Conservation (phyloP, 1,140 invertebrate genomes). For the Ephestia elutella region DNA sequence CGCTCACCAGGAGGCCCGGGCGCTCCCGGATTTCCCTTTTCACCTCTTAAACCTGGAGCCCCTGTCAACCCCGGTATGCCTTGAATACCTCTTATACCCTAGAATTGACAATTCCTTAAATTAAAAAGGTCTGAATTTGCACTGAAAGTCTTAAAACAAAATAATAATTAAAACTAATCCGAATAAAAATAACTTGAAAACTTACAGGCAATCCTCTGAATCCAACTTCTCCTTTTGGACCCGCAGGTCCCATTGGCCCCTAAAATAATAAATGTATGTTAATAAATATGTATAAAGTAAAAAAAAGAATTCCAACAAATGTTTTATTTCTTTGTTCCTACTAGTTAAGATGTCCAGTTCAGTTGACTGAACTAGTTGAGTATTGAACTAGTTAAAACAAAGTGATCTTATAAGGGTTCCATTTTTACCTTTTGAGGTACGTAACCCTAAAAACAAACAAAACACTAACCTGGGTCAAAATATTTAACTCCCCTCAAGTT, state of each 20-base stretch:
- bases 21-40: conserved; percentile 43
- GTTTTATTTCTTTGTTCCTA: background rate
- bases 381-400: too few relatives aligned
- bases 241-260: conserved; percentile 45
- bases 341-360: background rate
- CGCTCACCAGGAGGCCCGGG: conserved; percentile 20
- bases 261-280: conserved; percentile 28
- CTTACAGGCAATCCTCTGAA: conserved; percentile 44
- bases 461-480: too few relatives aligned
- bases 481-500: too few relatives aligned
- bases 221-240: conserved; percentile 37
- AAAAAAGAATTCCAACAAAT: background rate
- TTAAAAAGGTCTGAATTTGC: too few relatives aligned
- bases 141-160: background rate
- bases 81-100: conserved; percentile 59
- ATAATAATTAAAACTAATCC: background rate
- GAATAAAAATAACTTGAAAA: conserved; percentile 13
- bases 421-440: too few relatives aligned
- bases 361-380: too few relatives aligned
- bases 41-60: conserved; percentile 37
- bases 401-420: too few relatives aligned
- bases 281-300: background rate
- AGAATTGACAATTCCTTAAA: conserved; percentile 8
- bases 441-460: too few relatives aligned
- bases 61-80: conserved; percentile 36